Base-by-base conservation (phyloP, 2,888 invertebrate species). In the Achlya flavicornis region DNA sequence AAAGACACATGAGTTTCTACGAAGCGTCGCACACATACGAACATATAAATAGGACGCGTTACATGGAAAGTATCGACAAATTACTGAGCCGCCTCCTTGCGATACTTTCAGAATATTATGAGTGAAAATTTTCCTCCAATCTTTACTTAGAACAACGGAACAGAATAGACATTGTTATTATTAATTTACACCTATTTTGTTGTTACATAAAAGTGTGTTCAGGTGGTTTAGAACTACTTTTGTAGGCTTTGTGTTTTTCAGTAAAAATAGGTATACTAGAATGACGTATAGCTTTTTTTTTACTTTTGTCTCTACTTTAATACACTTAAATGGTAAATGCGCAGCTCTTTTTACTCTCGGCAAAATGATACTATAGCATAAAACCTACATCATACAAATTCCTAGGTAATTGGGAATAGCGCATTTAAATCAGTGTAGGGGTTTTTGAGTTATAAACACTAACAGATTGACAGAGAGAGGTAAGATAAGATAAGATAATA, bases 91-190 rank as follows among this genome's bases (percentile, higher is more conserved):
- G 72, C 76, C 80, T 76, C 80, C 79, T 74, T 19, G 7, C 79
- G 76, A 80, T 86, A 86, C 80, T 85, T 86, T 84, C 80, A 64
- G 70, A 68, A 72, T 80, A 79, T 81, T 84, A 84, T 80, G 79
- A 84, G 81, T 73, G 83, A 81, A 78, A 83, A 85, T 85, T 85
- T 86, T 78, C 80, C 81, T 78, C 71, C 73, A 76, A 73, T 76
- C 61, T 66, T 60, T 63, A 68, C 73, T 75, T 69, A 80, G 71
- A 79, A 71, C 68, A 76, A 74, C 72, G 70, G 68, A 64, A 67
- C 68, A 68, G 19, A 59, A 19, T 12, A 12, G 41, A 5, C 53
- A 19, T 10, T 6, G 6, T 8, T n/a, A 8, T 6, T 53, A n/a
- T 46, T 2, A n/a, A 46, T n/a, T 53, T 48, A 46, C 46, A 48